Evolutionary conservation across 2,888 invertebrate genomes (phyloP).

Genomic region (Lasioglossum calceatum): DNA sequence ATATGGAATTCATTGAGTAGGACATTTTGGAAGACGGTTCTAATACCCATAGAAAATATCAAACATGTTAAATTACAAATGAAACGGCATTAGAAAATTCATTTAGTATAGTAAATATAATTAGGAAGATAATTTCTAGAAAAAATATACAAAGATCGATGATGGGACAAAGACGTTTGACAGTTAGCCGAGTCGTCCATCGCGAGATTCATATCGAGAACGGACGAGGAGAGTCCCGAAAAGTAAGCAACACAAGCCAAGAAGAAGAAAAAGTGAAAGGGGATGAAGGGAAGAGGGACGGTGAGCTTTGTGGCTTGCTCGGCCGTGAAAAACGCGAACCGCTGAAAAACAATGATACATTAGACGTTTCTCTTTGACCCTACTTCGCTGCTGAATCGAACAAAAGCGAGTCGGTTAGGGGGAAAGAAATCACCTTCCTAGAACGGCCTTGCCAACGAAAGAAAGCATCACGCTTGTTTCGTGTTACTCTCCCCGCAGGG

Average conservation of each 20-base stretch:
- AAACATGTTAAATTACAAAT: not conserved
- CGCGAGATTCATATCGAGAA: slow-evolving; percentile 59
- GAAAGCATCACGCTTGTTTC: slow-evolving; percentile 44
- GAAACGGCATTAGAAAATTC: not conserved
- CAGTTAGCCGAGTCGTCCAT: slow-evolving; percentile 29
- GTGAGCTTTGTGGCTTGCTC: slow-evolving; percentile 65
- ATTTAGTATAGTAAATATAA: not conserved
- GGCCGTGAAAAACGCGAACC: slow-evolving; percentile 72
- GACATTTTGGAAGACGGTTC: too few species aligned
- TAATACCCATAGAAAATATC: too few species aligned
- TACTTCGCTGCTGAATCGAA: slow-evolving; percentile 46
- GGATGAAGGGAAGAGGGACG: not conserved
- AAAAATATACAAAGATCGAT: not conserved
- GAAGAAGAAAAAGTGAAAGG: slow-evolving; percentile 30
- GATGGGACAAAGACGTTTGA: not conserved
- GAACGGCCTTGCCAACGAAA: slow-evolving; percentile 59
- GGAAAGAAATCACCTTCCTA: slow-evolving; percentile 58
- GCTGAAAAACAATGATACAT: slow-evolving; percentile 73
- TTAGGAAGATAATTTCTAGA: not conserved
- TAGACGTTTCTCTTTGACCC: slow-evolving; percentile 48
- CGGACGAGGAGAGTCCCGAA: slow-evolving; percentile 14
- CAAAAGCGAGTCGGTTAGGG: slow-evolving; percentile 53
- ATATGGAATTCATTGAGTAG: too few species aligned
- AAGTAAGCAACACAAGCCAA: slow-evolving; percentile 25
- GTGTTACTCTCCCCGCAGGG: slow-evolving; percentile 15